Base-by-base conservation (phyloP, 2,113 vertebrate genomes). In the Ciconia maguari region DNA sequence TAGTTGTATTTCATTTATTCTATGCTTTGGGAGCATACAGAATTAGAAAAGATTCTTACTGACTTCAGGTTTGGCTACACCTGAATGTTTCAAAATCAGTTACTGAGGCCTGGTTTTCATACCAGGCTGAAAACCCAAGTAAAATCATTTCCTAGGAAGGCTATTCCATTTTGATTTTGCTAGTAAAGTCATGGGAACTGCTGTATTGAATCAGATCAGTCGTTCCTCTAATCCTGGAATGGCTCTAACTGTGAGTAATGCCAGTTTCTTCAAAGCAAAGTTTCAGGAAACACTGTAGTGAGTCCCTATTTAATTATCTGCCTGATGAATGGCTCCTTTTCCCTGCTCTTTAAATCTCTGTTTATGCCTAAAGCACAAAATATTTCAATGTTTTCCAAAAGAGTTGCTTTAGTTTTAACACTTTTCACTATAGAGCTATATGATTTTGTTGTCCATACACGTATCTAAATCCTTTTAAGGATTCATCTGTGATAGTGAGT, bases 341-440 rank as follows among this genome's bases (percentile, higher is more conserved):
- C 20, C 38, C 30, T 74, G 17, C 16, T 80, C 29, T 74, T 83
- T 83, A 86, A 83, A 68, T 62, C n/a, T 69, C 26, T 90, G 55
- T 70, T 96, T 94, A 86, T 85, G 41, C 79, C 78, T 88, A 88
- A 90, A 93, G 46, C 51, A 72, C 9, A 57, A 93, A 83, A 70
- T 80, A 81, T 86, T 94, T 83, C 42, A 66, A 3, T 79, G 30
- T 62, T 95, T 95, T 95, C 46, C 14, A 42, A 81, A 88, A 77
- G 19, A 82, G 27, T 64, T 75, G 4, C 11, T 80, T 46, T 52
- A 70, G 32, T 71, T 87, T 83, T 75, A 95, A 65, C 18, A 34
- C 3, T 75, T 71, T 87, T 64, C 22, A 64, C 2, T 64, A 19
- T 34, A 58, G 22, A 77, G 13, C 7, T 83, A 2, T 68, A 68